A percentile compares a stretch with the other conserved stretches of the same genome.
These are phyloP conservation scores for Ischnus inquisitorius DNA, from an alignment of 2,888 invertebrate genomes.

Conservation along the genomic window DNA sequence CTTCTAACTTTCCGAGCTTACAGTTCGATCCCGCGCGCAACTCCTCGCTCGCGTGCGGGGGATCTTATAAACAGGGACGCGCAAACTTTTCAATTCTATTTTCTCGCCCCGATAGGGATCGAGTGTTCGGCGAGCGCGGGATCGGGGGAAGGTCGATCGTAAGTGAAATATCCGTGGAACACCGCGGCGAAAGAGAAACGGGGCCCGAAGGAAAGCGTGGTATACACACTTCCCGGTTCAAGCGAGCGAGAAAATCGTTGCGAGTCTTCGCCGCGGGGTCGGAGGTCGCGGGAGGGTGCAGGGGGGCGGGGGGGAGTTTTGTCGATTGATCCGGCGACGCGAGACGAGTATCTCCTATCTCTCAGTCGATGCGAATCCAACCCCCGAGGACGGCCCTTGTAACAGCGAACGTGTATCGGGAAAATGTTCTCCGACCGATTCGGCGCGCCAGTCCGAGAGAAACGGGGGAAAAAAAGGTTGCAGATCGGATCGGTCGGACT, in stretches of 20 bases:
- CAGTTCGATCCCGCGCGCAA: constrained; percentile 52
- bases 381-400: constrained; percentile 27
- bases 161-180: constrained; percentile 55
- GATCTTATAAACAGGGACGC: constrained; percentile 26
- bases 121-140: constrained; percentile 45
- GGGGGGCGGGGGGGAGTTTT: constrained; percentile 7
- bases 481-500: neutral
- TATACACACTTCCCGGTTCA: constrained; percentile 29
- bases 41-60: constrained; percentile 14
- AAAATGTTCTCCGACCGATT: constrained; percentile 26
- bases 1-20: constrained; percentile 54
- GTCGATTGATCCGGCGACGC: constrained; percentile 43
- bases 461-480: constrained; percentile 62
- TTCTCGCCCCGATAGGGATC: constrained; percentile 41
- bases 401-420: constrained; percentile 55
- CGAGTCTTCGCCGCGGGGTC: constrained; percentile 18
- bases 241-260: constrained; percentile 48
- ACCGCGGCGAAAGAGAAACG: neutral
- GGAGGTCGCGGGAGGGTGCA: no score
- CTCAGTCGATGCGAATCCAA: constrained; percentile 21
- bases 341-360: constrained; percentile 27
- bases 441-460: constrained; percentile 76
- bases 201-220: constrained; percentile 19
- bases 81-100: constrained; percentile 34
- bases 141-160: constrained; percentile 38